Evolutionary conservation across 2,113 vertebrate genomes (phyloP), one percentile per base, ranked within the genome.

Genomic region (Hydropotes inermis): DNA sequence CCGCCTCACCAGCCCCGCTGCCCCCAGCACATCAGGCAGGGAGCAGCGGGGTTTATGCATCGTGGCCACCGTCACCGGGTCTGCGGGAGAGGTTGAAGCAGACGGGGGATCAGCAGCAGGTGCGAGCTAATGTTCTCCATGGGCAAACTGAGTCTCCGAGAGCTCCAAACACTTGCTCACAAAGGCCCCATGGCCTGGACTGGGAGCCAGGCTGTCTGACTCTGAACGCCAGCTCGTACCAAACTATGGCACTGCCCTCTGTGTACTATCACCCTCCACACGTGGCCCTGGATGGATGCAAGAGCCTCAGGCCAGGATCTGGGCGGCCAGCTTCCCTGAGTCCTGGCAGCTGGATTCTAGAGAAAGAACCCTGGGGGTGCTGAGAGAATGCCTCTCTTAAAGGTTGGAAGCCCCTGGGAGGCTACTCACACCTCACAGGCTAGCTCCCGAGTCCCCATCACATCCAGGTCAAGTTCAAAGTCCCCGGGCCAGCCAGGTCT

Each of bases 41-140:
- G 99, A 99, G 97, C 99, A 99, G 54, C 99, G 99, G 0, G 99
- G 99, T 23, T 97, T 99, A 1, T 87, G 97, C 99, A 99, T 99
- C 95, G 99, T 98, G 30, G 96, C 98, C 28, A 99, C 3, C 0
- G 99, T 99, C 74, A 52, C 91, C 0, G 2, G 1, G 91, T 99
- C 99, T 99, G 96, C 14, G 11, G 83, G 64, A 61, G 21, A 79
- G 60, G 84, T 8, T 4, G 28, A 10, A 1, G 28, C 57, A 33
- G 2, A 11, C 0, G 0, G 4, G 17, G 5, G 87, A 14, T 79
- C 15, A 87, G 58, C 67, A 19, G 52, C 0, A 57, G 21, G 47
- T 5, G 8, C 12, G 43, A 57, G 58, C 54, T 27, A 64, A 23
- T 27, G 21, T 83, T 19, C 88, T 54, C 50, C 43, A 6, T 5